Base-by-base conservation (phyloP, 2,888 invertebrate species). In the Phengaris alcon region DNA sequence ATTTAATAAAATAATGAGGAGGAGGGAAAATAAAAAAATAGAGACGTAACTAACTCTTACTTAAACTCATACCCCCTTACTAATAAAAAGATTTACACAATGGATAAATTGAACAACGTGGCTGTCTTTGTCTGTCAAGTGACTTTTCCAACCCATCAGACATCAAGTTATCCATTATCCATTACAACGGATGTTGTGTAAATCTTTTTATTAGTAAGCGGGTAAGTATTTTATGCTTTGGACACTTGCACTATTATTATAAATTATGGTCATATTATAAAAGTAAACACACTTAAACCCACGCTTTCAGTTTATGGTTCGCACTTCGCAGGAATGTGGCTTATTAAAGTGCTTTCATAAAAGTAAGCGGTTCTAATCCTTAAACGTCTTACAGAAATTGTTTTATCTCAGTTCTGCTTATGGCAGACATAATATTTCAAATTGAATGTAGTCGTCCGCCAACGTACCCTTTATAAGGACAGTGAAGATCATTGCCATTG, bases 401-500 rank as follows among this genome's bases (percentile, higher is more conserved):
- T 64, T 64, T 64, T 64, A 64, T 64, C 64, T 64, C 44, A 3
- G 57, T 10, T 64, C 35, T 64, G 13, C 10, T 64, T 64, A 48
- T 15, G 70, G 48, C 70, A 51, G 70, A 51, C 64, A 64, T 64
- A 35, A 64, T 64, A 35, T 64, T 64, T 64, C 35, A 9, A 44
- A 64, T 35, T 12, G 5, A 64, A 64, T 64, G 35, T 35, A 64
- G 59, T 55, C 75, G 57, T 73, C 75, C 76, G 35, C 75, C 59
- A 69, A 76, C 77, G 68, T 68, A 51, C 69, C 75, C 77, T 77
- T 73, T 57, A 76, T 77, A 75, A 76, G 74, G 75, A 77, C 77
- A 78, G 69, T 76, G 74, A 78, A 78, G 79, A 78, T 79, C 78
- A 78, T 79, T 79, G 78, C 77, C 79, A 78, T 75, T 74, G 46